phyloP scores from a whole-genome alignment of 2,797 vertebrate genomes.

The Thamnophis elegans region DNA sequence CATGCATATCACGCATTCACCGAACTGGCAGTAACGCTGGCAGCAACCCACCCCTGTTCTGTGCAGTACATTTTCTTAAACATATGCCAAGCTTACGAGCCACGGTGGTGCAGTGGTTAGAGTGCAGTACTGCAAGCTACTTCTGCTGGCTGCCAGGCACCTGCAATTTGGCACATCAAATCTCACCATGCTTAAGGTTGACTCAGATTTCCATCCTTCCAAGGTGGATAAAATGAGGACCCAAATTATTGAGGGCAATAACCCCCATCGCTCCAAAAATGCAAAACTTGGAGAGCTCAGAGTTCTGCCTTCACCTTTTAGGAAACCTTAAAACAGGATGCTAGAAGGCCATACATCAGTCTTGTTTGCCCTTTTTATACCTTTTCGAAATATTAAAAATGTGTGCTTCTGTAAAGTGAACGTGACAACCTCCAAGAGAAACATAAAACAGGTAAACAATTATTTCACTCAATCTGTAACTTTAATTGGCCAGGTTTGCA shows the following conservation, averaged over 20 bases:
- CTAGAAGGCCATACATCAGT: background rate
- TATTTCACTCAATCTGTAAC: background rate
- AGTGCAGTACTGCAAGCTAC: too few species aligned
- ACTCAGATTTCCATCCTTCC: too few species aligned
- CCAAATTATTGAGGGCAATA: too few species aligned
- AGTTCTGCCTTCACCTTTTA: background rate
- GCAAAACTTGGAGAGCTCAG: background rate
- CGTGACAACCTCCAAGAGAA: background rate
- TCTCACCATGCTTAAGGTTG: too few species aligned
- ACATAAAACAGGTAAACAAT: background rate
- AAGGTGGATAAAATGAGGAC: too few species aligned
- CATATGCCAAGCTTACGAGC: background rate
- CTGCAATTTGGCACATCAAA: too few species aligned
- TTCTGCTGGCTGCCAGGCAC: too few species aligned
- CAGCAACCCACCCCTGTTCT: background rate
- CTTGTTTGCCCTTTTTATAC: background rate
- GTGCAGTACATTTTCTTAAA: background rate
- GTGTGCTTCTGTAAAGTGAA: background rate
- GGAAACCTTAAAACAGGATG: background rate
- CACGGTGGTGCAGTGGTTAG: too few species aligned
- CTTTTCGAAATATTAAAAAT: background rate
- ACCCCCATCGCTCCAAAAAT: background rate
- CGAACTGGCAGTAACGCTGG: too few species aligned
- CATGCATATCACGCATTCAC: too few species aligned
- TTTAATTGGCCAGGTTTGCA: background rate